These are phyloP conservation scores for Crypturellus tataupa DNA, from an alignment of 2,797 vertebrate species.

Conservation along the genomic window DNA sequence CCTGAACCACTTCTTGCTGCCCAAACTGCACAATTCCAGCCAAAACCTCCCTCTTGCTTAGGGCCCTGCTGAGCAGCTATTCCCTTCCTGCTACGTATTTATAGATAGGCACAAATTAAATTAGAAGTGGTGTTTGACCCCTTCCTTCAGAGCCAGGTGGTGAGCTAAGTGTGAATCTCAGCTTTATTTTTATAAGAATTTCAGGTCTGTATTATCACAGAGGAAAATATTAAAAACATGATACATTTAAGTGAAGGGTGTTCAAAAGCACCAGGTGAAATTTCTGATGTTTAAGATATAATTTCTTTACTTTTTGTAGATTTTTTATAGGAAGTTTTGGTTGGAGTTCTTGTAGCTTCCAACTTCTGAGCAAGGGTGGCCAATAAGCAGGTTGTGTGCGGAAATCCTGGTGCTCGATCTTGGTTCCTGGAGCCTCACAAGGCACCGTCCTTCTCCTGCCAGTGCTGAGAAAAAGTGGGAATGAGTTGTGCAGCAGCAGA, in stretches of 20 bases:
- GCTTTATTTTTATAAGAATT: neutral
- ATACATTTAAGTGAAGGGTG: neutral
- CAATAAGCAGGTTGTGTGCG: neutral
- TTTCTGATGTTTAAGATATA: neutral
- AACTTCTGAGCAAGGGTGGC: no score
- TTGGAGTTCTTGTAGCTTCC: neutral
- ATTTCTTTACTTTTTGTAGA: neutral
- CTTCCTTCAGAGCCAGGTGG: fast-evolving
- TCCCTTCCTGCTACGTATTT: neutral
- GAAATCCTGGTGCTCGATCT: neutral
- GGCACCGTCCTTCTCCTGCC: neutral
- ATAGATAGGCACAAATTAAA: neutral
- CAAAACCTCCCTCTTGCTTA: slow-evolving; percentile 66
- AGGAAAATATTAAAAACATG: fast-evolving
- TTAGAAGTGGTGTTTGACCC: neutral
- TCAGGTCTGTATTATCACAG: neutral
- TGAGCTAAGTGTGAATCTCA: neutral
- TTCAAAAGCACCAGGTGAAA: neutral
- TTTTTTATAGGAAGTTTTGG: neutral
- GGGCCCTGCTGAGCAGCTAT: slow-evolving; percentile 29
- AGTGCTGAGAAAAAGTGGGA: neutral
- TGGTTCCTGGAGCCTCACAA: neutral
- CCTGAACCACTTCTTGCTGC: slow-evolving; percentile 61
- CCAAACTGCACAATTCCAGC: slow-evolving; percentile 67
- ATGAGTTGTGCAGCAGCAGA: neutral